Conservation (phyloP, 2,888 invertebrate genomes). For the Anarsia innoxiella region DNA sequence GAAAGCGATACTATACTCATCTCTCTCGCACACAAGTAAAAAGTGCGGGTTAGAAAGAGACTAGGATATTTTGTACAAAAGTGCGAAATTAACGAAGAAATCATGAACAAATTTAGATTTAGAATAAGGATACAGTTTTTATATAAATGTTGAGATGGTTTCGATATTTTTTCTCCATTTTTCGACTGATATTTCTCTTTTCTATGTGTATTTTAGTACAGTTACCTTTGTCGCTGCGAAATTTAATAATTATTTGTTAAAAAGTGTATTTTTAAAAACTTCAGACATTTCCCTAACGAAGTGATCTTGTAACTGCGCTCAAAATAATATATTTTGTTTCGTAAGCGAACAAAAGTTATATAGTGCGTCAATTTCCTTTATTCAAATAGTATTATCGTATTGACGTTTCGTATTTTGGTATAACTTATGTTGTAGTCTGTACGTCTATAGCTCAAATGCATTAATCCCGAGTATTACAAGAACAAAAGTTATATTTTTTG, state of each 20-base stretch:
- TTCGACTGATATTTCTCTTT: slow-evolving; percentile 18
- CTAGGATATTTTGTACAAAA: slow-evolving; percentile 2
- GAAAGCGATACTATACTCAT: slow-evolving; percentile 1
- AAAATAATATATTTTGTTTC: slow-evolving; percentile 6
- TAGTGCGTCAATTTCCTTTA: slow-evolving; percentile 1
- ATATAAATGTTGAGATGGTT: slow-evolving; percentile 17
- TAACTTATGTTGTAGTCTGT: background rate
- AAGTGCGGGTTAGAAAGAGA: background rate
- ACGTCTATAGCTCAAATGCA: slow-evolving; percentile 10
- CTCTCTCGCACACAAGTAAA: slow-evolving; percentile 4
- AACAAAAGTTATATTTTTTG: slow-evolving; percentile 18
- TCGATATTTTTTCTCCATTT: slow-evolving; percentile 14
- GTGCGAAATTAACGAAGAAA: background rate
- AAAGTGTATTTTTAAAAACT: no score
- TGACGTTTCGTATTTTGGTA: background rate
- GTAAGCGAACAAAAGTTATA: background rate
- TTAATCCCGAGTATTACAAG: slow-evolving; percentile 17
- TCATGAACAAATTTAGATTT: slow-evolving; percentile 19
- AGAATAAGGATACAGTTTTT: slow-evolving; percentile 18
- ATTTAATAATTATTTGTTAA: no score
- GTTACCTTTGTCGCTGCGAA: slow-evolving; percentile 6
- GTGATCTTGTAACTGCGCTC: no score
- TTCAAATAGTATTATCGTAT: slow-evolving; percentile 4
- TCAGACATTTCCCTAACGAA: no score
- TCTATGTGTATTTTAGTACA: slow-evolving; percentile 6